phyloP scores from a whole-genome alignment of 2,888 invertebrate genomes.

The Electrophaes corylata region DNA sequence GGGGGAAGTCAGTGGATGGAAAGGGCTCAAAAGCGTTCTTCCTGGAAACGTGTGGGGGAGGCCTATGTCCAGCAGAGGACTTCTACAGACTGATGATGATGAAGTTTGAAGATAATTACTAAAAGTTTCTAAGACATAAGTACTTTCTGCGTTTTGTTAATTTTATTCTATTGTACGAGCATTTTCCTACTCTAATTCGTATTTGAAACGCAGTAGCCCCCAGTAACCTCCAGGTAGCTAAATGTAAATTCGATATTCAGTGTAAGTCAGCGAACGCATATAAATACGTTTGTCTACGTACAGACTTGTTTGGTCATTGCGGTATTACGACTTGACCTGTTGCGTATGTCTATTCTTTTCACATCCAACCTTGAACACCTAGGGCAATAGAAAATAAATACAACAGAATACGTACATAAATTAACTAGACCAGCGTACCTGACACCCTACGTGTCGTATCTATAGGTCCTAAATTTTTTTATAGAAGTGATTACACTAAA shows the following conservation, averaged over 20 bases:
- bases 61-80: too few species aligned
- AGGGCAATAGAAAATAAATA: background rate
- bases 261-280: background rate
- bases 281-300: background rate
- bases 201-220: background rate
- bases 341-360: background rate
- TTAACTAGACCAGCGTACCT: too few species aligned
- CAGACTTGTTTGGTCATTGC: background rate
- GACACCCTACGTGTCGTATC: too few species aligned
- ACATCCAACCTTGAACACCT: background rate
- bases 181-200: background rate
- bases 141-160: background rate
- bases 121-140: too few species aligned
- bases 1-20: too few species aligned
- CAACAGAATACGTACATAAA: background rate
- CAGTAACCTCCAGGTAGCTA: background rate
- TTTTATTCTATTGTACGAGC: background rate
- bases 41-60: too few species aligned
- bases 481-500: too few species aligned
- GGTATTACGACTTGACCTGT: background rate
- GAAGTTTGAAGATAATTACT: too few species aligned
- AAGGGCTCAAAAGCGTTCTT: too few species aligned
- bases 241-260: conserved; percentile 9
- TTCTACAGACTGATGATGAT: too few species aligned
- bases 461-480: too few species aligned